Conservation (phyloP, 1,140 invertebrate species). For the Diorhabda sublineata region DNA sequence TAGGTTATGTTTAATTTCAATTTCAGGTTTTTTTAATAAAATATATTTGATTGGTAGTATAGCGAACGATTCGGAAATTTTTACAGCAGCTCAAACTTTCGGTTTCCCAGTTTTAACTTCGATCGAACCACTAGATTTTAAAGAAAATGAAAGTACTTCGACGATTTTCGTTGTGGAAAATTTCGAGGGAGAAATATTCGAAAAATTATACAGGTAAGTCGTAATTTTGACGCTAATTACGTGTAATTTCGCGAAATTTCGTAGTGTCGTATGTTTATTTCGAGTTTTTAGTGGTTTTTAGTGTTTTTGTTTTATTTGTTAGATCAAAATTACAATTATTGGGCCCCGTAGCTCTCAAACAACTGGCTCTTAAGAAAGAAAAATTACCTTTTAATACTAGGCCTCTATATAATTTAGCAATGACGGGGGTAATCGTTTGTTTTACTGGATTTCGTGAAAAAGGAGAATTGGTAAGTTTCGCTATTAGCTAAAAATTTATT, state of each 20-base stretch:
- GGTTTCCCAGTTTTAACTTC: constrained; percentile 61
- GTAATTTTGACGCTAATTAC: neutral
- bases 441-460: constrained; percentile 87
- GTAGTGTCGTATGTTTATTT: neutral
- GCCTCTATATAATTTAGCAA: constrained; percentile 81
- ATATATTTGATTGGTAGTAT: constrained; percentile 60
- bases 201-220: constrained; percentile 55
- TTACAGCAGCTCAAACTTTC: constrained; percentile 59
- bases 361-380: constrained; percentile 66
- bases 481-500: constrained; percentile 6
- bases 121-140: constrained; percentile 56
- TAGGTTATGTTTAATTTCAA: constrained; percentile 38
- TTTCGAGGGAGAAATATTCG: constrained; percentile 65
- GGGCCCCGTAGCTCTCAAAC: constrained; percentile 71
- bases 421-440: constrained; percentile 80
- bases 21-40: constrained; percentile 42
- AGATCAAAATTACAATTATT: constrained; percentile 61
- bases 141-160: constrained; percentile 55
- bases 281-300: neutral
- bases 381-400: constrained; percentile 60
- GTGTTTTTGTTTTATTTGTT: neutral
- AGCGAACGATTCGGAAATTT: constrained; percentile 51
- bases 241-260: neutral
- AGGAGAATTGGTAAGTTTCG: constrained; percentile 72
- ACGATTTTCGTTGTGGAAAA: constrained; percentile 68